These are phyloP conservation scores for Barbus barbus DNA, from an alignment of 2,113 vertebrate species.

Conservation along the genomic window DNA sequence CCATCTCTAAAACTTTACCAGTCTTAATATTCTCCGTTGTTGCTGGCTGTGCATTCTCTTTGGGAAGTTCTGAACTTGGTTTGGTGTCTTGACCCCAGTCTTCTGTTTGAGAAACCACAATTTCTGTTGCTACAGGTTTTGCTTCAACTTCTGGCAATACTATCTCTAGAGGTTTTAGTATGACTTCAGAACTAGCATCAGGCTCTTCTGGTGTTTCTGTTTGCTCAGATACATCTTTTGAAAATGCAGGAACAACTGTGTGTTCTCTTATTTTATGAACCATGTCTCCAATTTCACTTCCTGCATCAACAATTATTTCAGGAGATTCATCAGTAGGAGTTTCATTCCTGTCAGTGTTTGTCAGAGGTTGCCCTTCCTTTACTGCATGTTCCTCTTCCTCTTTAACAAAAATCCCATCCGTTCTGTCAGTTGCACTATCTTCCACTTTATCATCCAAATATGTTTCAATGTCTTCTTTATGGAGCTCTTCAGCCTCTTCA, in stretches of 20 bases:
- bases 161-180: slow-evolving; percentile 35
- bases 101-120: slow-evolving; percentile 1
- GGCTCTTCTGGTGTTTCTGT: not conserved
- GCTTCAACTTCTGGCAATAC: not conserved
- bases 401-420: not conserved
- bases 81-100: not conserved
- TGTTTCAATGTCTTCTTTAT: not conserved
- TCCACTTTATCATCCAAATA: not conserved
- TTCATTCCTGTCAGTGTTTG: not conserved
- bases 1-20: slow-evolving; percentile 9
- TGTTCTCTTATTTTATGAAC: not conserved
- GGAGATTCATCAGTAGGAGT: not conserved
- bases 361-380: not conserved
- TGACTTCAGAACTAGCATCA: slow-evolving; percentile 18
- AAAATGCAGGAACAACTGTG: not conserved
- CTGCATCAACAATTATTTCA: not conserved
- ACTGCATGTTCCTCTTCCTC: slow-evolving; percentile 5
- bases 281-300: not conserved
- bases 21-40: slow-evolving; percentile 15
- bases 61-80: not conserved
- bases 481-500: slow-evolving; percentile 28
- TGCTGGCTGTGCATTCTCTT: slow-evolving; percentile 6
- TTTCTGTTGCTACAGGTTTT: slow-evolving; percentile 14
- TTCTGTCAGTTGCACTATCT: not conserved
- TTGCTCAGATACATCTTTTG: not conserved